Percentiles rank a stretch among this genome's conserved stretches.
phyloP scores from a whole-genome alignment of 2,797 vertebrate genomes.

The Sebastes melanostomus region DNA sequence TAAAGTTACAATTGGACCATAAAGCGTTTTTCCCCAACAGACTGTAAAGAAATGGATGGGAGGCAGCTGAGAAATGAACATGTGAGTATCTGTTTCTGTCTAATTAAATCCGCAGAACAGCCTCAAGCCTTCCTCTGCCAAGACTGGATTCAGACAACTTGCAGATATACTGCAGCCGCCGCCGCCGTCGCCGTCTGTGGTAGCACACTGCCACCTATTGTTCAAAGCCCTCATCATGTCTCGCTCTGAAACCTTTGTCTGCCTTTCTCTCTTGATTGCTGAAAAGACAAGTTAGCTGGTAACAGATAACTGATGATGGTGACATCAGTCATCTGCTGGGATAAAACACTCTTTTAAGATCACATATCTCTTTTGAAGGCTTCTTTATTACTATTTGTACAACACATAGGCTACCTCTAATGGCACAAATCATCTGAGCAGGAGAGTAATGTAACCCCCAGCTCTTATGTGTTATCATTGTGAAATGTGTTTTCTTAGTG shows the following conservation, averaged over 20 bases:
- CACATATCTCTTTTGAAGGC: conserved; percentile 82
- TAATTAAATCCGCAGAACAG: conserved; percentile 87
- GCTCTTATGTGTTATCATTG: conserved; percentile 82
- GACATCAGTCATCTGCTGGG: conserved; percentile 76
- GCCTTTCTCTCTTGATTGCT: conserved; percentile 64
- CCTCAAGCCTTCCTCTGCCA: conserved; percentile 80
- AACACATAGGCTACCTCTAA: conserved; percentile 77
- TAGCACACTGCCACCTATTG: conserved; percentile 88
- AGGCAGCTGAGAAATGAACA: conserved; percentile 86
- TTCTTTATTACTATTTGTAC: conserved; percentile 82
- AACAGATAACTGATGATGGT: conserved; percentile 76
- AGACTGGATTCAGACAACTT: conserved; percentile 67
- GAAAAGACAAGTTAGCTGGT: conserved; percentile 77
- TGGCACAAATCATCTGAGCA: conserved; percentile 80
- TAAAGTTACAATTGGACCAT: conserved; percentile 84
- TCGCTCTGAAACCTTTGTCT: conserved; percentile 61
- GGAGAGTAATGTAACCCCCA: conserved; percentile 76
- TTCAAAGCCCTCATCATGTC: conserved; percentile 37
- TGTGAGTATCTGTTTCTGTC: conserved; percentile 87
- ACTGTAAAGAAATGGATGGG: conserved; percentile 82
- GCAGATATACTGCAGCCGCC: conserved; percentile 25
- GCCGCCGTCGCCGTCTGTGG: conserved; percentile 72
- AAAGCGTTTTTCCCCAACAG: conserved; percentile 77
- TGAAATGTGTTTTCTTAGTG: conserved; percentile 81
- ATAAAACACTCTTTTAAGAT: conserved; percentile 82